Evolutionary conservation across 2,888 invertebrate species (phyloP), one percentile per base, ranked within the genome.

Genomic region (Chromoteleia sp.): DNA sequence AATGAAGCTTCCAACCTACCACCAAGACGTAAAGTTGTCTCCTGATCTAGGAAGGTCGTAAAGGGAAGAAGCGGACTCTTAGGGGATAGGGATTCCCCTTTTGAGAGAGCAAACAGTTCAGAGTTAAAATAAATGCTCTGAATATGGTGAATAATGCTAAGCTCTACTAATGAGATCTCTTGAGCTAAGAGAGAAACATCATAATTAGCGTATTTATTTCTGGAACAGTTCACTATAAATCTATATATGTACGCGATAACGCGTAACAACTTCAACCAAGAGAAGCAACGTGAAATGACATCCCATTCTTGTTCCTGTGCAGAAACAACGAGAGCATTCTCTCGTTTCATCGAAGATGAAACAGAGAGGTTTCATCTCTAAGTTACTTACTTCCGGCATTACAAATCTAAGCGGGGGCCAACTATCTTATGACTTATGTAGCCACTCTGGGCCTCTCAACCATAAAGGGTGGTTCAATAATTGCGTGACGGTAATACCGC

Each of bases 251-350:
- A 52, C 3, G 50, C 25, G 4, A 52, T 30, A 6, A 52, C 50
- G 0, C 50, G 25, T 12, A 52, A 12, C 14, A 52, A n/a, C 14
- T 52, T 52, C 14, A 52, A 52, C 50, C 50, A 52, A 12, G 50
- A 52, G 1, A 29, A 52, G 12, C 50, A 52, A 1, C 50, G 25
- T 7, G 50, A 52, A 10, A 29, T 3, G 12, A 52, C 2, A 5
- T n/a, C 29, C 50, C 25, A 52, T 6, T 52, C 50, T 3, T 10
- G 19, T 19, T 25, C 25, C 48, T 12, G 36, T 2, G 1, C n/a
- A n/a, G n/a, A n/a, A n/a, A n/a, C n/a, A n/a, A n/a, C n/a, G n/a
- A n/a, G n/a, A n/a, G n/a, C n/a, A n/a, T n/a, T n/a, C n/a, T n/a
- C n/a, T n/a, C n/a, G n/a, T n/a, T n/a, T n/a, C n/a, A n/a, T n/a